phyloP scores from a whole-genome alignment of 2,888 invertebrate genomes.

The Sceliomorpha sp. region DNA sequence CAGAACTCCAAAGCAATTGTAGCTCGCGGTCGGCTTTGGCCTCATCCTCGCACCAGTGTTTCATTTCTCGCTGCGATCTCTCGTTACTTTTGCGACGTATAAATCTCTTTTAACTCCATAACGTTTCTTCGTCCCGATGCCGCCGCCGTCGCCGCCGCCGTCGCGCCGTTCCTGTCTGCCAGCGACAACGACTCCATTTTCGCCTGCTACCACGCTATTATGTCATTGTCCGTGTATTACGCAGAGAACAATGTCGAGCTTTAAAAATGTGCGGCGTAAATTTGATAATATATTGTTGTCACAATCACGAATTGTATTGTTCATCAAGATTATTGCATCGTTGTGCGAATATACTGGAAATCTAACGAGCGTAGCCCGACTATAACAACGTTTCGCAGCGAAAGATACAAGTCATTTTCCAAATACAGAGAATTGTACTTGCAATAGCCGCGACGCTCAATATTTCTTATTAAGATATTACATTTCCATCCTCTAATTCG shows the following conservation, averaged over 20 bases:
- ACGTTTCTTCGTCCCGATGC: constrained; percentile 40
- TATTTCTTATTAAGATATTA: no score
- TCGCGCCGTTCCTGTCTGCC: constrained; percentile 36
- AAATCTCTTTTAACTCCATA: constrained; percentile 61
- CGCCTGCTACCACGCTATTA: constrained; percentile 49
- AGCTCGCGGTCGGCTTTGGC: constrained; percentile 47
- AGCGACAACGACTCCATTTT: constrained; percentile 46
- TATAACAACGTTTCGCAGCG: no score
- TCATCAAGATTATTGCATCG: no score
- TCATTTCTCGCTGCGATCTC: constrained; percentile 58
- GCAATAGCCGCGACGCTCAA: no score
- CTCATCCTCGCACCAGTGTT: constrained; percentile 50
- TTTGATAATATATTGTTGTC: constrained; percentile 29
- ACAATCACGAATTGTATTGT: constrained; percentile 41
- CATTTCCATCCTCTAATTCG: no score
- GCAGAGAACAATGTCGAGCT: constrained; percentile 41
- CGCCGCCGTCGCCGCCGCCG: no score
- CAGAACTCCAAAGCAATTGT: constrained; percentile 58
- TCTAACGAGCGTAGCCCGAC: no score
- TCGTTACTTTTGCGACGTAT: constrained; percentile 58
- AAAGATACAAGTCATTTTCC: no score
- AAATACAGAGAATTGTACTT: no score
- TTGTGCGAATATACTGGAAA: no score
- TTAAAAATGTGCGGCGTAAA: constrained; percentile 39
- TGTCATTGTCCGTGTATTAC: constrained; percentile 51